These are phyloP conservation scores for Pediacus dermestoides DNA, from an alignment of 2,888 invertebrate species.

Conservation along the genomic window DNA sequence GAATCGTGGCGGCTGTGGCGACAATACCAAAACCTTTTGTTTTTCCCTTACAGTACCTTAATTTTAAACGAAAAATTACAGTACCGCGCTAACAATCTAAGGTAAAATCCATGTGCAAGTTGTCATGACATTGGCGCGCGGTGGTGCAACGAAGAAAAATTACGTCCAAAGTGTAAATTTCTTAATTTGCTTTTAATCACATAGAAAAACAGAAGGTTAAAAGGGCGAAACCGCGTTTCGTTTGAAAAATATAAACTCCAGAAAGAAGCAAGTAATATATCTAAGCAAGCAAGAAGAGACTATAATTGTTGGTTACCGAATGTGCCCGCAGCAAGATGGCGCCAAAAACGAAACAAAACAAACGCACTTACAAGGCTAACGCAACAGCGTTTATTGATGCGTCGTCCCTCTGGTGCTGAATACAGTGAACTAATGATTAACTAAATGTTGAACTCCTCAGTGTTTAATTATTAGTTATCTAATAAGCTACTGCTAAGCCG, in stretches of 20 bases:
- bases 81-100: no score
- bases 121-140: no score
- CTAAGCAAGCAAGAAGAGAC: slow-evolving; percentile 43
- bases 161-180: slow-evolving; percentile 16
- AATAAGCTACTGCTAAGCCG: slow-evolving; percentile 40
- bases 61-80: slow-evolving; percentile 11
- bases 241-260: no score
- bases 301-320: slow-evolving; percentile 46
- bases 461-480: slow-evolving; percentile 44
- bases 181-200: slow-evolving; percentile 37
- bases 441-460: slow-evolving; percentile 40
- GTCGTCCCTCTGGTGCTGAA: slow-evolving; percentile 39
- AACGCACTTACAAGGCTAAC: no score
- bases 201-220: slow-evolving; percentile 17
- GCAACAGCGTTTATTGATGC: no score
- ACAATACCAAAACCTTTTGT: slow-evolving; percentile 38
- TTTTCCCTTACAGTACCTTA: slow-evolving; percentile 15
- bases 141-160: background rate
- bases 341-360: slow-evolving; percentile 47
- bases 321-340: slow-evolving; percentile 46
- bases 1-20: slow-evolving; percentile 45
- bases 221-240: slow-evolving; percentile 21
- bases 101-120: no score
- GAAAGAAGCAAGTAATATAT: slow-evolving; percentile 41
- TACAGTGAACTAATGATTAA: slow-evolving; percentile 46